phyloP scores from a whole-genome alignment of 2,888 invertebrate genomes.

The Sinopyrophorus schimmeli region DNA sequence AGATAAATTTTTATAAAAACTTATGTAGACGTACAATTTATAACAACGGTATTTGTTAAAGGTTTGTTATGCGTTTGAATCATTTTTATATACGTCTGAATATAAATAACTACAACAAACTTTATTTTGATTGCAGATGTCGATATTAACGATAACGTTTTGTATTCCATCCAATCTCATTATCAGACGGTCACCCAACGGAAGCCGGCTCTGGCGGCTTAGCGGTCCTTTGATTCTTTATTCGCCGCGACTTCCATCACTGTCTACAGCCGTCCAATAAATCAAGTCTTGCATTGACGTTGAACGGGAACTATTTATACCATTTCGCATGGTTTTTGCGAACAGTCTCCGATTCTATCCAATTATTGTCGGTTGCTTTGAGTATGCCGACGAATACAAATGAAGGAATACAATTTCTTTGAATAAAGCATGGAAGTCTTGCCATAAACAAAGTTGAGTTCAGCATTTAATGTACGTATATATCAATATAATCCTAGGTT shows the following conservation, averaged over 20 bases:
- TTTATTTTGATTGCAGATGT: slow-evolving; percentile 46
- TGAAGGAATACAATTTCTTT: slow-evolving; percentile 40
- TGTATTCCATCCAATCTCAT: slow-evolving; percentile 40
- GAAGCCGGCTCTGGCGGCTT: slow-evolving; percentile 43
- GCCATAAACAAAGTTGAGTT: no score
- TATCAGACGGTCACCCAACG: slow-evolving; percentile 42
- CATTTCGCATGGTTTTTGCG: slow-evolving; percentile 47
- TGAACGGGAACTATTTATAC: slow-evolving; percentile 52
- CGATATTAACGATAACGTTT: slow-evolving; percentile 45
- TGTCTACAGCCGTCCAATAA: slow-evolving; percentile 53
- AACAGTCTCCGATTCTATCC: slow-evolving; percentile 45
- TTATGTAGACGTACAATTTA: no score
- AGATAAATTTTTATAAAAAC: no score
- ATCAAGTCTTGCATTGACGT: slow-evolving; percentile 50
- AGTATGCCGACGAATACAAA: slow-evolving; percentile 41
- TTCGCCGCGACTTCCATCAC: slow-evolving; percentile 56
- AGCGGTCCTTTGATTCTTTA: slow-evolving; percentile 52
- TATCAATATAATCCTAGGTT: no score
- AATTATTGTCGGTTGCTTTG: slow-evolving; percentile 49
- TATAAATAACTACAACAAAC: slow-evolving; percentile 21
- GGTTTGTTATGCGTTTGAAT: slow-evolving; percentile 8
- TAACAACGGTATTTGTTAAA: slow-evolving; percentile 11
- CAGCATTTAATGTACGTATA: no score
- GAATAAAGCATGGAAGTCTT: slow-evolving; percentile 30
- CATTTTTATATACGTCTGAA: slow-evolving; percentile 21